Percentiles rank a stretch among this genome's conserved stretches.
Evolutionary conservation across 1,140 invertebrate genomes (phyloP).

Genomic region (Dinoponera quadriceps): DNA sequence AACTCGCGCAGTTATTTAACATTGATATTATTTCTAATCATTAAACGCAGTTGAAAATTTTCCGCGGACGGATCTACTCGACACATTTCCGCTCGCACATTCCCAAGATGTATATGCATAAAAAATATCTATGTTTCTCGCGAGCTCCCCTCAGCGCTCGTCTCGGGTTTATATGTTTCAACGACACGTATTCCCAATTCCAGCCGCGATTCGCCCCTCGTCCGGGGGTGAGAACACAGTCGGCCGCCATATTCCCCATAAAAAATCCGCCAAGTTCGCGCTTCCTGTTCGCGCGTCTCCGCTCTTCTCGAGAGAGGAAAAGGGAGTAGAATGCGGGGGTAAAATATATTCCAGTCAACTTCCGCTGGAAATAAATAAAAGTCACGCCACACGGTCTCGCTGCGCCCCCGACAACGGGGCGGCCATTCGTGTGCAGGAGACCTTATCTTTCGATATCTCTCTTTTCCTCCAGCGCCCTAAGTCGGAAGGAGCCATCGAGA

Average conservation of each 20-base stretch:
- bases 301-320: constrained; percentile 76
- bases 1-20: too few species aligned
- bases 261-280: constrained; percentile 84
- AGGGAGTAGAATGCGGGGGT: constrained; percentile 67
- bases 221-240: constrained; percentile 20
- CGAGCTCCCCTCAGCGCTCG: background rate
- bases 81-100: too few species aligned
- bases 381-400: constrained; percentile 82
- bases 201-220: constrained; percentile 10
- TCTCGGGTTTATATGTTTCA: constrained; percentile 27
- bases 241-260: constrained; percentile 79
- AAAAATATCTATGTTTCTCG: background rate
- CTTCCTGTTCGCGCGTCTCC: constrained; percentile 83
- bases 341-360: constrained; percentile 86
- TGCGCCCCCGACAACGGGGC: constrained; percentile 75
- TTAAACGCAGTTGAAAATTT: too few species aligned
- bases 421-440: constrained; percentile 79
- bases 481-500: constrained; percentile 58
- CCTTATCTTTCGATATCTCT: constrained; percentile 83
- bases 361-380: constrained; percentile 86
- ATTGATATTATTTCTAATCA: too few species aligned
- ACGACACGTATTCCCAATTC: constrained; percentile 44
- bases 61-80: too few species aligned
- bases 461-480: constrained; percentile 36
- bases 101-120: too few species aligned